These are phyloP conservation scores for Petrocephalus microphthalmus DNA, from an alignment of 2,113 vertebrate genomes.

Conservation along the genomic window DNA sequence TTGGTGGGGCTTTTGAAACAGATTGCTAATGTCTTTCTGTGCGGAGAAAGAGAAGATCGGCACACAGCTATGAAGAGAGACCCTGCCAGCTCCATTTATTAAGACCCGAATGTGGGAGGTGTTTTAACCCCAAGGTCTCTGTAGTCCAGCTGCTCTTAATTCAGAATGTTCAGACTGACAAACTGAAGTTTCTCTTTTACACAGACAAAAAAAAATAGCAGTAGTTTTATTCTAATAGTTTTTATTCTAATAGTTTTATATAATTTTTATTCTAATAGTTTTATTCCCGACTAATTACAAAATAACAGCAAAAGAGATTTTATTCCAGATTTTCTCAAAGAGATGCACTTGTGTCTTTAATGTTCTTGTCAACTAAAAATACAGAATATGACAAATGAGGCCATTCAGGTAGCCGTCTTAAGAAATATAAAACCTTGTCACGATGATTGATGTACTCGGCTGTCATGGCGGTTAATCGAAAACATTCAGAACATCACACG, in stretches of 20 bases:
- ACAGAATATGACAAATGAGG: background rate
- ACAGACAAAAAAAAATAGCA: background rate
- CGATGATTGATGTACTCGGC: background rate
- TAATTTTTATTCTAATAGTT: background rate
- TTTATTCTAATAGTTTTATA: no score
- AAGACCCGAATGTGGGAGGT: background rate
- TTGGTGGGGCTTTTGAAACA: background rate
- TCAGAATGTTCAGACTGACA: background rate
- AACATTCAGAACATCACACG: background rate
- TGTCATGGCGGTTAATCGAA: background rate
- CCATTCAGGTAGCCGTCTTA: background rate
- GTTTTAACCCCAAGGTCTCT: background rate
- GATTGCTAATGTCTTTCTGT: background rate
- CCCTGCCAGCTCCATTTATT: background rate
- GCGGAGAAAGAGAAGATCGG: background rate
- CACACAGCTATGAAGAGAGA: background rate
- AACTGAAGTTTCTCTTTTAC: background rate
- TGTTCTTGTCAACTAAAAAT: constrained; percentile 4
- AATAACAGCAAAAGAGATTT: background rate
- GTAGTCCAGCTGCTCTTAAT: background rate
- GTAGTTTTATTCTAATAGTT: background rate
- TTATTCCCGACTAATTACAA: background rate
- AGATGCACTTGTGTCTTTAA: background rate
- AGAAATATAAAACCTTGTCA: background rate
- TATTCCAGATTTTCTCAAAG: background rate